These are phyloP conservation scores for Dexiosoma caninum DNA, from an alignment of 2,888 invertebrate genomes.

Conservation along the genomic window DNA sequence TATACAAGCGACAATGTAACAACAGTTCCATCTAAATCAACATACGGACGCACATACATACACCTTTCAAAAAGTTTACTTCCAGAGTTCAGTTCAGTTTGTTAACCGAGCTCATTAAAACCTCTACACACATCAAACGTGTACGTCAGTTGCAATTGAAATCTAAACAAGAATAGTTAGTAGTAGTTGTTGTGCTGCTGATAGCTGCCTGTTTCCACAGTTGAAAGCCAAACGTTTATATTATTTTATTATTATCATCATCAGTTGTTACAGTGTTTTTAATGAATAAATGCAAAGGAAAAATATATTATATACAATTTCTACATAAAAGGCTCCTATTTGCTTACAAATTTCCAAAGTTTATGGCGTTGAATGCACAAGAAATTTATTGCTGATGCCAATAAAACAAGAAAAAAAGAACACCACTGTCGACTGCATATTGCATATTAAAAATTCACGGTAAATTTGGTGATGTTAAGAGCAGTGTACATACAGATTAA, in stretches of 20 bases:
- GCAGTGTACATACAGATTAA: not conserved
- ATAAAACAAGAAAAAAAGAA: too few relatives aligned
- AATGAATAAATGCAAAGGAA: not conserved
- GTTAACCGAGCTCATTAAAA: slow-evolving; percentile 47
- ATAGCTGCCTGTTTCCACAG: slow-evolving; percentile 15
- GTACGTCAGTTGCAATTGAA: slow-evolving; percentile 65
- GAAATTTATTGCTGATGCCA: slow-evolving; percentile 1
- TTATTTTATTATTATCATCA: not conserved
- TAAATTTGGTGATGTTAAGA: not conserved
- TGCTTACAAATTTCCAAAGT: not conserved
- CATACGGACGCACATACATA: not conserved
- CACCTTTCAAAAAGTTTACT: slow-evolving; percentile 10
- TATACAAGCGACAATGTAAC: not conserved
- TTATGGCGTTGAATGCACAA: not conserved
- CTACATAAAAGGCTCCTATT: slow-evolving; percentile 3
- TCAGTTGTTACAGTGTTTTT: not conserved
- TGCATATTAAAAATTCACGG: not conserved
- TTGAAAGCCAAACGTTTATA: slow-evolving; percentile 20
- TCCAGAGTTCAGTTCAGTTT: slow-evolving; percentile 35
- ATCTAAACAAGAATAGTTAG: slow-evolving; percentile 53
- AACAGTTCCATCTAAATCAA: too few relatives aligned
- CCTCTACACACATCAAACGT: slow-evolving; percentile 42
- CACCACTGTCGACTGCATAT: not conserved
- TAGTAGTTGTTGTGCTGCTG: slow-evolving; percentile 49
- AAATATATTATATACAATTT: not conserved